Base-by-base conservation (phyloP, 2,888 invertebrate species). In the Trimorus sp. region DNA sequence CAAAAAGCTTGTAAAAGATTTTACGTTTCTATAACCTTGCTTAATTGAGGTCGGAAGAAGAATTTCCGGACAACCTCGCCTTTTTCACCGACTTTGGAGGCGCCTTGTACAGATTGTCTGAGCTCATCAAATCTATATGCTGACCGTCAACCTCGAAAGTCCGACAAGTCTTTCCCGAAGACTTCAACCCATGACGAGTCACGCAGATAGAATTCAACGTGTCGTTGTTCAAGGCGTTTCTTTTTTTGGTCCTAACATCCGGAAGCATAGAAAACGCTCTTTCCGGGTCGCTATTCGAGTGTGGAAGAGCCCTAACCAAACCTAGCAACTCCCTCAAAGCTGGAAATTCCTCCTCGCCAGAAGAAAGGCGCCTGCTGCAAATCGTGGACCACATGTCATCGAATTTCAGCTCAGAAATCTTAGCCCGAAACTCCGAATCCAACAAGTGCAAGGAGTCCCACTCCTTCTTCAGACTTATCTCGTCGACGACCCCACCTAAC, bases 261-360 rank as follows among this genome's bases (percentile, higher is more conserved):
- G 60, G 42, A 15, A 71, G 53, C 53, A 53, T 71, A 0, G 60
- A 60, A 45, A 71, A 71, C 4, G 36, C 53, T 42, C 70, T 71
- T 12, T 60, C 70, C 7, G 70, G 16, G 7, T 71, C 60, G 14
- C 42, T 45, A 14, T 71, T 71, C 4, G 65, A 74, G 37, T 65
- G 45, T 0, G 73, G 65, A 58, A 74, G 73, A 56, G 63, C 48
- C 42, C 73, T 45, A 49, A 74, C 45, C 40, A 51, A 9, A 11
- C 26, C 14, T 7, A 74, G 11, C 6, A 74, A 48, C 0, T 7
- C 26, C 58, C 38, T 48, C 16, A 71, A 60, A 16, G 51, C 26
- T 1, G 71, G 60, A 42, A 60, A 71, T 42, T 60, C 42, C 6
- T 9, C 11, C 16, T 71, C 60, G 36, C 60, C 71, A 8, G 51